Percentiles rank a stretch among this genome's conserved stretches.
These are phyloP conservation scores for Gymnoscelis rufifasciata DNA, from an alignment of 2,888 invertebrate genomes.

Conservation along the genomic window DNA sequence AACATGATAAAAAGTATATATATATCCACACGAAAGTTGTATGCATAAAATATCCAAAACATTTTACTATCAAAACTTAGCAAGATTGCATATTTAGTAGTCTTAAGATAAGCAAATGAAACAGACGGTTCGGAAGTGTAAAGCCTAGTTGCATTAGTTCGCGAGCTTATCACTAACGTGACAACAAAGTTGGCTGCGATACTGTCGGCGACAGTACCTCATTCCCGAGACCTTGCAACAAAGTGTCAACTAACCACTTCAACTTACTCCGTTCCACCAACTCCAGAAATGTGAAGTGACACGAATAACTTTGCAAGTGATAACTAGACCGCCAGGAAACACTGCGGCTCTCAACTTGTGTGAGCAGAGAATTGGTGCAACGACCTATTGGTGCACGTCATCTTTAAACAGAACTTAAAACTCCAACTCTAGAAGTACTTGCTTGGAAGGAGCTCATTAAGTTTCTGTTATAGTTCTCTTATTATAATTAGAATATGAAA, in stretches of 20 bases:
- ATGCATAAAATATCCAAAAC: background rate
- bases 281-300: constrained; percentile 48
- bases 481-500: no score
- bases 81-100: constrained; percentile 14
- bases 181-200: constrained; percentile 41
- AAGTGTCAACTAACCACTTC: constrained; percentile 62
- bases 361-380: background rate
- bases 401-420: no score
- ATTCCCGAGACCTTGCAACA: constrained; percentile 57
- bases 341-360: constrained; percentile 8
- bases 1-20: background rate
- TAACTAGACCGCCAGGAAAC: constrained; percentile 34
- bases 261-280: constrained; percentile 44
- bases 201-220: constrained; percentile 45
- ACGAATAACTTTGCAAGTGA: constrained; percentile 56
- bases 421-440: no score
- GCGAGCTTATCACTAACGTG: constrained; percentile 42
- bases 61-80: constrained; percentile 12
- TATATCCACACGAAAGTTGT: background rate
- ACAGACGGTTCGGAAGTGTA: constrained; percentile 24
- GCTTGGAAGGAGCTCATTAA: no score
- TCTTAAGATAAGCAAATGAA: constrained; percentile 28
- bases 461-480: no score
- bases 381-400: background rate
- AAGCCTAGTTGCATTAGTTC: constrained; percentile 32